Evolutionary conservation across 2,888 invertebrate genomes (phyloP).

Genomic region (Brassicogethes aeneus): DNA sequence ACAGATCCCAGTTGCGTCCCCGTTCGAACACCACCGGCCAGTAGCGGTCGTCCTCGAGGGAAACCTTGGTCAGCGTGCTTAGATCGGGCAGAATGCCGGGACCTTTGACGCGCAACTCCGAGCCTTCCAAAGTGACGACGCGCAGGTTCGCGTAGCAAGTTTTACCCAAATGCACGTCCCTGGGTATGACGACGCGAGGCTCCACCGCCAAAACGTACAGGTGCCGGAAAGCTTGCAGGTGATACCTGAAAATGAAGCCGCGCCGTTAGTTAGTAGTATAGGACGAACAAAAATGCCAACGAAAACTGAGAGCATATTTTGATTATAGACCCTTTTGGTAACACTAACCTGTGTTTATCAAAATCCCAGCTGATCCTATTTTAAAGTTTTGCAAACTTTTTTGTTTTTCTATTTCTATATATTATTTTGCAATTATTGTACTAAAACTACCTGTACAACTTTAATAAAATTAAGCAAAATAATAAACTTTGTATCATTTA

Average conservation of each 20-base stretch:
- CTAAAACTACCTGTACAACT: too few species aligned
- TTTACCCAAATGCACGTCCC: slow-evolving; percentile 71
- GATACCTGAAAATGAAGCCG: slow-evolving; percentile 64
- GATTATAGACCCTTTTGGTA: too few species aligned
- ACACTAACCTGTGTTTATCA: too few species aligned
- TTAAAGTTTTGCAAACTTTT: too few species aligned
- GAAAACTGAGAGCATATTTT: too few species aligned
- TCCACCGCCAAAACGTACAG: slow-evolving; percentile 92
- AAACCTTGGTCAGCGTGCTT: slow-evolving; percentile 61
- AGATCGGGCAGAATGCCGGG: slow-evolving; percentile 84
- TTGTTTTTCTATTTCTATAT: too few species aligned
- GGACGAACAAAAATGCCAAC: too few species aligned
- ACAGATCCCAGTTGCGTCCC: slow-evolving; percentile 73
- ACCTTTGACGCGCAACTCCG: slow-evolving; percentile 49
- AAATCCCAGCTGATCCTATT: too few species aligned
- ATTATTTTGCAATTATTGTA: too few species aligned
- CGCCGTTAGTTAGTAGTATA: too few species aligned
- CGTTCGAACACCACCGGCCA: slow-evolving; percentile 82
- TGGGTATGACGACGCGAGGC: slow-evolving; percentile 77
- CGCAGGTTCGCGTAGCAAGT: slow-evolving; percentile 76
- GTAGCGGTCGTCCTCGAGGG: slow-evolving; percentile 76
- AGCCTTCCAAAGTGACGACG: slow-evolving; percentile 43
- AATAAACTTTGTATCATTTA: too few species aligned
- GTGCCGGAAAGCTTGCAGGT: slow-evolving; percentile 94
- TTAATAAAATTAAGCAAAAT: too few species aligned